A percentile compares a stretch with the other conserved stretches of the same genome.
phyloP scores from a whole-genome alignment of 2,797 vertebrate genomes.

The Parauchenoglanis ngamensis region DNA sequence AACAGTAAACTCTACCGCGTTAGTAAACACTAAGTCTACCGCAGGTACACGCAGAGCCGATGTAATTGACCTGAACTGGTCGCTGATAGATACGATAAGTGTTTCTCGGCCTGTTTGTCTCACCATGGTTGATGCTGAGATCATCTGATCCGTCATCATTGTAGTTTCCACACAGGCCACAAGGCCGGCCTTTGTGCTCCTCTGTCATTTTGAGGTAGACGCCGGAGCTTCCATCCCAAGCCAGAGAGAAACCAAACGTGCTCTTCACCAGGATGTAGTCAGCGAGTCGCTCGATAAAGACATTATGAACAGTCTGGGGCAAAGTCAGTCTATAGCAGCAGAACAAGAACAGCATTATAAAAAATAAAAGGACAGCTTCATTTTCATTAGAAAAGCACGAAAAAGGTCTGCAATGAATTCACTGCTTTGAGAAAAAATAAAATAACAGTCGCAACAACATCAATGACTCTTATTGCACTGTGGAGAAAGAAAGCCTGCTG shows the following conservation, averaged over 20 bases:
- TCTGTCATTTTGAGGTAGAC: conserved; percentile 95
- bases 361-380: background rate
- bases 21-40: conserved; percentile 1
- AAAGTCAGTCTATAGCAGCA: conserved; percentile 77
- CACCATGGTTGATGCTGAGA: conserved; percentile 86
- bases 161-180: conserved; percentile 96
- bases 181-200: conserved; percentile 87
- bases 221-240: conserved; percentile 95
- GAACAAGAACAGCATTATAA: conserved; percentile 2
- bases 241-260: conserved; percentile 95
- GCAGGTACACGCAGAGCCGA: conserved; percentile 41
- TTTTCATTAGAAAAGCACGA: background rate
- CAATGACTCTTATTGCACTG: background rate
- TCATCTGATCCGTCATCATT: conserved; percentile 91
- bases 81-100: conserved; percentile 70
- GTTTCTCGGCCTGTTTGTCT: conserved; percentile 64
- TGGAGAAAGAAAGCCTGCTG: background rate
- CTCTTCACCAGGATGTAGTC: conserved; percentile 97
- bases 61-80: conserved; percentile 66
- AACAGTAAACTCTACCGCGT: background rate
- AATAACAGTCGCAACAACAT: background rate
- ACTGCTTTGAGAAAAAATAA: background rate
- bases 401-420: background rate
- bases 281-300: conserved; percentile 92
- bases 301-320: conserved; percentile 87